Base-by-base conservation (phyloP, 2,888 invertebrate genomes). In the Sericinus montela region DNA sequence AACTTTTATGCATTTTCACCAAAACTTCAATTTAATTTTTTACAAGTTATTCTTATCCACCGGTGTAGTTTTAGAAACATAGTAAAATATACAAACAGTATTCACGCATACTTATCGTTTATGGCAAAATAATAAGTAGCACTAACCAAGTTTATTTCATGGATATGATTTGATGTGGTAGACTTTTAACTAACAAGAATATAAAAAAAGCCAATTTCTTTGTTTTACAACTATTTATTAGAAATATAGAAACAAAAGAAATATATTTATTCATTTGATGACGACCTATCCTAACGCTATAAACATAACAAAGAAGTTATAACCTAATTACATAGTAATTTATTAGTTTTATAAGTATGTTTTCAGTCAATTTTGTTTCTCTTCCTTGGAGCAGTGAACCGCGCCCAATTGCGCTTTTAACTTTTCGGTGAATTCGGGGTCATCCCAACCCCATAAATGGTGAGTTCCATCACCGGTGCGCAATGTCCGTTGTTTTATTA, bases 401-500 rank as follows among this genome's bases (percentile, higher is more conserved):
- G 68, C 66, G 3, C 79, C 79, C 41, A 80, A 77, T 56, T 77
- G 73, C 8, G 67, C 65, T 58, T 87, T 88, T 35, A 88, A 75
- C 57, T 84, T 85, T 29, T 82, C 82, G 0, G 78, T 83, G 65
- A 91, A 91, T 58, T 92, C 92, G 10, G 91, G 91, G 66, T 93
- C 93, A 35, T 91, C 92, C 92, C 92, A 92, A 30, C 94, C 94
- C 94, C 94, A 94, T 5, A 93, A 71, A 43, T 92, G 90, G 64
- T 92, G 92, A 4, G 86, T 89, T 0, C 92, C 93, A 57, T 93
- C 93, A 1, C 93, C 93, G 0, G 93, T 93, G 44, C 93, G 86
- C 52, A 90, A 75, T 0, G 92, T 90, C 1, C 94, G 83, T 56
- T 91, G 91, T 61, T 89, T 85, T 41, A 93, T 90, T 65, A 92